Percentiles rank a stretch among this genome's conserved stretches.
phyloP scores from a whole-genome alignment of 2,888 invertebrate genomes.

The Taphrorychus bicolor region DNA sequence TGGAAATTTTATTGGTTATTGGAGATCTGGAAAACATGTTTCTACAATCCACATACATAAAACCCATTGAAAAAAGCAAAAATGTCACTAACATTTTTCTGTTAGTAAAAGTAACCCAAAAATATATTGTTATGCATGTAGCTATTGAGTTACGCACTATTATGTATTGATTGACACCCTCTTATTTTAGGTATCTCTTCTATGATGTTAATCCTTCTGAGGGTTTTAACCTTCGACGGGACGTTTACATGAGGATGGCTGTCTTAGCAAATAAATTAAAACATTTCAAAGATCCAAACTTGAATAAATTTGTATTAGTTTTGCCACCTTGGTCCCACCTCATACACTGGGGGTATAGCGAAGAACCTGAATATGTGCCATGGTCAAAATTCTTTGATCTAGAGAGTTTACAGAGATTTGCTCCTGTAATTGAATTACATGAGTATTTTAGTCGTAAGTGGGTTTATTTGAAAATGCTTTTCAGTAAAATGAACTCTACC shows the following conservation, averaged over 20 bases:
- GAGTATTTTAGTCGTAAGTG: conserved; percentile 73
- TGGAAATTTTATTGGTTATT: too few relatives aligned
- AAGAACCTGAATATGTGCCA: conserved; percentile 68
- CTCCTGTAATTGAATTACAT: conserved; percentile 86
- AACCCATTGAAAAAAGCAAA: too few relatives aligned
- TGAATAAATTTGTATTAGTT: conserved; percentile 70
- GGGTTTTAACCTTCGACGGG: conserved; percentile 95
- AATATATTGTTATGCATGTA: too few relatives aligned
- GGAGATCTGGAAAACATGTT: too few relatives aligned
- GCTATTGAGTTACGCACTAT: too few relatives aligned
- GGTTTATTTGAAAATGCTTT: neutral
- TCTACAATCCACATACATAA: too few relatives aligned
- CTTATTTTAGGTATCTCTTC: conserved; percentile 74
- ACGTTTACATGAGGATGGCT: conserved; percentile 94
- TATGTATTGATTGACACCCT: too few relatives aligned
- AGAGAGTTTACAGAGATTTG: conserved; percentile 74
- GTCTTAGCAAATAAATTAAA: conserved; percentile 77
- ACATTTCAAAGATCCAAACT: conserved; percentile 57
- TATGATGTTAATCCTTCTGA: conserved; percentile 96
- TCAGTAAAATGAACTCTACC: neutral
- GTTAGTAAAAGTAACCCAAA: too few relatives aligned
- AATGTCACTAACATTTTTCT: too few relatives aligned
- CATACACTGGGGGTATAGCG: conserved; percentile 82
- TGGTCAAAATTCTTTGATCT: conserved; percentile 92
- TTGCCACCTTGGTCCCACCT: conserved; percentile 92